Conservation (phyloP, 2,888 invertebrate species). For the Pseudoips prasinana region DNA sequence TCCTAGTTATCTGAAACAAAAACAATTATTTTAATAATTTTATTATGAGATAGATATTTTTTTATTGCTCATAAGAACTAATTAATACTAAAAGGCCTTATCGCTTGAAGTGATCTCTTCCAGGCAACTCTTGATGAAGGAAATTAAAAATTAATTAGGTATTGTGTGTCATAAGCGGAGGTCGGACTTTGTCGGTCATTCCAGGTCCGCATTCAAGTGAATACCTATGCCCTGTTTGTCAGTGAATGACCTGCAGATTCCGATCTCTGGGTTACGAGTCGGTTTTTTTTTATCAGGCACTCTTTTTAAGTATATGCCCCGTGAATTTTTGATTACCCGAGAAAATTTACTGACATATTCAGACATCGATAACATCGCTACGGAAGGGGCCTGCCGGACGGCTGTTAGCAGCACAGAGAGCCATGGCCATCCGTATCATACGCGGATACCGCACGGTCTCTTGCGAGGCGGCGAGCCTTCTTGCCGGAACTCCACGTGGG, state of each 20-base stretch:
- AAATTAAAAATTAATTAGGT: not conserved
- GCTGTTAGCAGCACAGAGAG: slow-evolving; percentile 1
- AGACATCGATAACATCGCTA: slow-evolving; percentile 6
- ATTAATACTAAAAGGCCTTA: not conserved
- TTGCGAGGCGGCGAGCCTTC: slow-evolving; percentile 5
- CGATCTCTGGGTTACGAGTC: too few species aligned
- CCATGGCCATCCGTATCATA: slow-evolving; percentile 3
- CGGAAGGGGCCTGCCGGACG: not conserved
- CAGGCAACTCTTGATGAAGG: not conserved
- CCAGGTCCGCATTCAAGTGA: too few species aligned
- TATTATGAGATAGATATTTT: slow-evolving; percentile 6
- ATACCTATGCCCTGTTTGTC: too few species aligned
- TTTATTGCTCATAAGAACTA: not conserved
- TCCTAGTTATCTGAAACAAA: slow-evolving; percentile 13
- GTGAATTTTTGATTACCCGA: slow-evolving; percentile 7
- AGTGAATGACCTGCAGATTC: too few species aligned
- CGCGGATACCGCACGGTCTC: slow-evolving; percentile 9
- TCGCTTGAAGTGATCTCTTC: not conserved
- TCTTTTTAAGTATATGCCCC: slow-evolving; percentile 4
- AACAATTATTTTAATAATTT: slow-evolving; percentile 10
- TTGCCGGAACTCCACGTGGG: slow-evolving; percentile 12
- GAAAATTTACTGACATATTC: slow-evolving; percentile 13
- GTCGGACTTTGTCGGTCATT: too few species aligned
- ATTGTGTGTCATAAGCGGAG: too few species aligned
- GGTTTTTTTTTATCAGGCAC: too few species aligned